Evolutionary conservation across 2,113 vertebrate species (phyloP).

Genomic region (Cacatua alba): DNA sequence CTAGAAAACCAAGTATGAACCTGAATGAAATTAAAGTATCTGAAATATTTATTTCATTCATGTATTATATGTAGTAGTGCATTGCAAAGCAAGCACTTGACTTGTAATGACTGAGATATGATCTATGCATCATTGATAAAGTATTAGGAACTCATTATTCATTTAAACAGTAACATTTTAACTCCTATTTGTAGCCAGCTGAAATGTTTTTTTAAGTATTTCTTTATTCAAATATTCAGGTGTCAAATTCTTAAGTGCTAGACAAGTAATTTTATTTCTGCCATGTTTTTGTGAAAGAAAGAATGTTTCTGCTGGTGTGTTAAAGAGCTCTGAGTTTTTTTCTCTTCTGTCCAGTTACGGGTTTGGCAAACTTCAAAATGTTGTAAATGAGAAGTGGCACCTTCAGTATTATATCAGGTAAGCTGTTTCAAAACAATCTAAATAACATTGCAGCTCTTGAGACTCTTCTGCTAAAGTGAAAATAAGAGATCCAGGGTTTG

Average conservation of each 20-base stretch:
- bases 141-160: background rate
- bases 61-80: background rate
- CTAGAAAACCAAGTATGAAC: background rate
- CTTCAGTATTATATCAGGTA: background rate
- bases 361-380: background rate
- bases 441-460: background rate
- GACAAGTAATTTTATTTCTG: background rate
- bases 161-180: background rate
- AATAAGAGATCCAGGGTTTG: background rate
- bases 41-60: background rate
- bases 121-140: background rate
- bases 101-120: background rate
- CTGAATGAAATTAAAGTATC: background rate
- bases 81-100: background rate
- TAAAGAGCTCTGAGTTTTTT: background rate
- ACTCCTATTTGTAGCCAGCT: background rate
- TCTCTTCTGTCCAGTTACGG: background rate
- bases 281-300: background rate
- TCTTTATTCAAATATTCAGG: background rate
- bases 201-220: background rate
- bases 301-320: background rate
- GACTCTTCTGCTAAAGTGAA: background rate
- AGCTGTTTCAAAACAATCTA: background rate
- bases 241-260: background rate
- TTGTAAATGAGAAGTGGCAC: background rate